Evolutionary conservation across 2,797 vertebrate species (phyloP), one percentile per base, ranked within the genome.

Genomic region (Sebastiscus albofasciatus): DNA sequence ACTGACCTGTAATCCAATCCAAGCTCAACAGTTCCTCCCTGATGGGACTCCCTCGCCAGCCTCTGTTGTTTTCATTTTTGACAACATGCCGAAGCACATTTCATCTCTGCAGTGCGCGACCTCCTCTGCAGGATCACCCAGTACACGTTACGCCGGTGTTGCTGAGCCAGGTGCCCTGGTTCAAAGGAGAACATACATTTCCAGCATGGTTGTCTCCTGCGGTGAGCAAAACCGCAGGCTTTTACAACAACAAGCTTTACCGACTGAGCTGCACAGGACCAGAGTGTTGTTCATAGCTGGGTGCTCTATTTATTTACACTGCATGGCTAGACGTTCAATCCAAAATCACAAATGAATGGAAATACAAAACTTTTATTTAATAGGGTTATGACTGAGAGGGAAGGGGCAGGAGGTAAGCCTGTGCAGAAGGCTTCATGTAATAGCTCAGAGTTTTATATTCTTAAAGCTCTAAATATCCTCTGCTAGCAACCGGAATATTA

Each of bases 1-100:
- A 81, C 78, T 83, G 78, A 80, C 66, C 87, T 73, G 84, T 88
- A 86, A 91, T 87, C 76, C 67, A 80, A 80, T 68, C 82, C 80
- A 2, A 55, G 33, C 80, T 62, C 61, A 69, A 20, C 29, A 0
- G 49, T 75, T 83, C 81, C 80, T 82, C 80, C 67, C 87, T 79
- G 80, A 79, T 82, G 86, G 83, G 72, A 68, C 76, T 89, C 83
- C 79, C 69, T 74, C 52, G 2, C 60, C 34, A 59, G 66, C 33
- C 66, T 75, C 82, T 56, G 69, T 82, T 89, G 76, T 89, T 88
- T 81, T 84, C 59, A 58, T 81, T 88, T 55, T 66, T 77, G 81
- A 86, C 84, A 90, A 73, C 82, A 79, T 13, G 71, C 75, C 75
- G 79, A 68, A 84, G 79, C 65, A 34, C 76, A 87, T 86, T 83